Percentiles rank a stretch among this genome's conserved stretches.
Conservation (phyloP, 2,113 vertebrate genomes). For the Rhinoptilus africanus region DNA sequence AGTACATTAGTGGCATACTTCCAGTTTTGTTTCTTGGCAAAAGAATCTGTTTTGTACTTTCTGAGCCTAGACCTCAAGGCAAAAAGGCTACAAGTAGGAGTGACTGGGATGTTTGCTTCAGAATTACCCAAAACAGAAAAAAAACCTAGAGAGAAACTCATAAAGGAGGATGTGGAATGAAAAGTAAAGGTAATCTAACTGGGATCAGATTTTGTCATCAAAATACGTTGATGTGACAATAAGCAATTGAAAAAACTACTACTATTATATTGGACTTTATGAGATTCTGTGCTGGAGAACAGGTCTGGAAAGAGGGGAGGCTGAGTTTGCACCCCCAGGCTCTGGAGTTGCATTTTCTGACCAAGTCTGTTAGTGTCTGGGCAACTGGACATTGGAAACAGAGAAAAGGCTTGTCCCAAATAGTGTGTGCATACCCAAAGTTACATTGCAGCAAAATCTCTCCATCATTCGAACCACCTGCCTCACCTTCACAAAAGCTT, state of each 20-base stretch:
- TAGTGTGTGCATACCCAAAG: background rate
- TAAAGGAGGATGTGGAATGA: background rate
- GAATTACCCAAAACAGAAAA: background rate
- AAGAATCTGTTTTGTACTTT: background rate
- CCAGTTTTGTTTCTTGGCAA: background rate
- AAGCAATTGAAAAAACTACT: background rate
- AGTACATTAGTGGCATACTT: background rate
- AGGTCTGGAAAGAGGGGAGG: background rate
- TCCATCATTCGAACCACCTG: background rate
- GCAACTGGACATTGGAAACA: background rate
- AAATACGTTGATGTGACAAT: background rate
- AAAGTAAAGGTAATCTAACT: background rate
- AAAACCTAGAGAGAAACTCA: background rate
- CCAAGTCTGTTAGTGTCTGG: background rate
- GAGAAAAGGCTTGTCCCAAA: background rate
- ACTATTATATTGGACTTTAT: background rate
- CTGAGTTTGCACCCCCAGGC: background rate
- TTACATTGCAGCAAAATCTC: background rate
- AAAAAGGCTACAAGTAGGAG: background rate
- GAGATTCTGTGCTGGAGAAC: background rate
- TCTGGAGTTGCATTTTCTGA: background rate
- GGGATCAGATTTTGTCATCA: background rate
- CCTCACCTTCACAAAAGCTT: background rate
- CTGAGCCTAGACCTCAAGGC: background rate
- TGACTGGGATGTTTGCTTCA: background rate